Evolutionary conservation across 64 coral and sea anemone genomes (phyloP).

Genomic region (Exaiptasia diaphana): DNA sequence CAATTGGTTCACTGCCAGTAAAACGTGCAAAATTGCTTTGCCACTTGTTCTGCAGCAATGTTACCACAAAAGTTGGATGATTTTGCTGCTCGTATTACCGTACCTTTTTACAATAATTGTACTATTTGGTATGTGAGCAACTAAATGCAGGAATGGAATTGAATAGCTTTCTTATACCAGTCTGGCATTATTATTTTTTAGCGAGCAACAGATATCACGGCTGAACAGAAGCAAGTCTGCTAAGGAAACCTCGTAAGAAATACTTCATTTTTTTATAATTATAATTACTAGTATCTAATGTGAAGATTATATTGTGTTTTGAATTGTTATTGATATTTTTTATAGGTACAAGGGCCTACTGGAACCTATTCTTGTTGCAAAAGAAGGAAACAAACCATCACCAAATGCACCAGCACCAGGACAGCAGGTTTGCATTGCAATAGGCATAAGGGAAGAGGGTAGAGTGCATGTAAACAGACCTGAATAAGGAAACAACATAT

Average conservation of each 20-base stretch:
- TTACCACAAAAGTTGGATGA: no score
- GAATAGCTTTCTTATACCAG: no score
- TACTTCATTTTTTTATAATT: background rate
- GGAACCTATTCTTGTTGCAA: conserved; percentile 79
- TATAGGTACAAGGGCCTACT: conserved; percentile 71
- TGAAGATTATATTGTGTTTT: background rate
- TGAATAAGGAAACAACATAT: background rate
- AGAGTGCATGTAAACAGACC: background rate
- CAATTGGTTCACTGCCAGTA: no score
- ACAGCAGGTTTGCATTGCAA: conserved; percentile 87
- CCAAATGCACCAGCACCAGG: conserved; percentile 85
- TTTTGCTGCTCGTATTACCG: no score
- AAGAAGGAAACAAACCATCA: conserved; percentile 71
- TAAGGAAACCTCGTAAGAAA: background rate
- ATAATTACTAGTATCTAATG: background rate
- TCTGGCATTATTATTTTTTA: no score
- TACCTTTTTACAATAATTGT: no score
- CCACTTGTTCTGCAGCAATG: no score
- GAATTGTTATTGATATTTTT: background rate
- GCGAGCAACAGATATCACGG: no score
- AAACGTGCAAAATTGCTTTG: no score
- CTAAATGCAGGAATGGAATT: no score
- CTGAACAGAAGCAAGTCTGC: conserved; percentile 4
- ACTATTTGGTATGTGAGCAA: no score
- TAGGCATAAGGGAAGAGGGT: background rate